Base-by-base conservation (phyloP, 2,797 vertebrate genomes). In the Chloroceryle amazona region DNA sequence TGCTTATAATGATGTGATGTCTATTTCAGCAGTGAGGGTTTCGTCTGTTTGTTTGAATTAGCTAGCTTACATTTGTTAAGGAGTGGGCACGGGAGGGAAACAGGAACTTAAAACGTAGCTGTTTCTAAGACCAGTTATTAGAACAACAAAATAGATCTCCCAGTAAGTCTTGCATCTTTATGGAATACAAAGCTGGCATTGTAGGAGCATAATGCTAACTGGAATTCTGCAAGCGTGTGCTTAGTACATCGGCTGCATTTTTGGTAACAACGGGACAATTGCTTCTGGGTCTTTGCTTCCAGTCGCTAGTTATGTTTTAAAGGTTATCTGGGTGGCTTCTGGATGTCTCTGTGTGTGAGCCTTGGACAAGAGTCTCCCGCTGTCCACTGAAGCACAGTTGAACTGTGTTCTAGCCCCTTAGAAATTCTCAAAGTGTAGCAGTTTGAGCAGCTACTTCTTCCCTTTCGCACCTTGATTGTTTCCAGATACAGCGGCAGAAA, bases 401-500 rank as follows among this genome's bases (percentile, higher is more conserved):
- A 84, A 28, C 14, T 39, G 70, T 87, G 29, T 35, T 23, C 33
- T 33, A 76, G 60, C 20, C 21, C 16, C 35, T 85, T 8, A 21
- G 73, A 79, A 82, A 51, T 44, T 66, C 42, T 73, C 22, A 1
- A 31, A 68, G 49, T 35, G 15, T 5, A 16, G 72, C 33, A 44
- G 8, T 80, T 68, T 68, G 46, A 89, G 28, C 37, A 86, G 61
- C 37, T 42, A 49, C 37, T 46, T 89, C 17, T 72, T 89, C 51
- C 60, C 42, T 78, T 91, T 12, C 2, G 39, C 80, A 81, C 75
- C 82, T 85, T 89, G 67, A 80, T 13, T 82, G 25, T 83, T 89
- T 91, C 81, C 91, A 92, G 74, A 33, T 41, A 52, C 35, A 80
- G 78, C 46, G 66, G 63, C 72, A 76, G 52, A 20, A 92, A 91